Evolutionary conservation across 1,140 invertebrate species (phyloP).

Genomic region (Andrena cerasifolii): DNA sequence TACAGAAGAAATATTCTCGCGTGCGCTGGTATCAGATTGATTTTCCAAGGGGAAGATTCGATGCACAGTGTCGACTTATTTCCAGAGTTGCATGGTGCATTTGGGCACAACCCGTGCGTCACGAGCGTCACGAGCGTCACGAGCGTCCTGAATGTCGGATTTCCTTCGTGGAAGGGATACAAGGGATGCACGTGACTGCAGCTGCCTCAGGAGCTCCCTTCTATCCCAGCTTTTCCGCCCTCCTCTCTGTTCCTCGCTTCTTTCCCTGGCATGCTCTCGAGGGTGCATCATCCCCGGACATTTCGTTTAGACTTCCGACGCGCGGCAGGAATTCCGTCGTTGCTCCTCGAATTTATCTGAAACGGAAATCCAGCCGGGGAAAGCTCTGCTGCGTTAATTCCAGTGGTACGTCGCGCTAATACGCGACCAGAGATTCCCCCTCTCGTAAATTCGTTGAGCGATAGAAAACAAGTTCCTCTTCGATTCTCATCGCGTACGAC

Average conservation of each 20-base stretch:
- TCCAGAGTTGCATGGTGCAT: too few relatives aligned
- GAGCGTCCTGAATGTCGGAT: background rate
- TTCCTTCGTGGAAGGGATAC: constrained; percentile 5
- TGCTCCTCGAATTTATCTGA: constrained; percentile 49
- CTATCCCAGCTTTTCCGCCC: background rate
- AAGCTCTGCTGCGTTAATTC: constrained; percentile 41
- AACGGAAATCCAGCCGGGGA: constrained; percentile 48
- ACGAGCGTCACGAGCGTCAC: too few relatives aligned
- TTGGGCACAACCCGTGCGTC: too few relatives aligned
- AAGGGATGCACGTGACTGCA: constrained; percentile 25
- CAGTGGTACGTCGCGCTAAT: constrained; percentile 28
- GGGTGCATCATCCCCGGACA: constrained; percentile 23
- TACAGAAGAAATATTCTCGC: too few relatives aligned
- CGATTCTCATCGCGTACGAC: too few relatives aligned
- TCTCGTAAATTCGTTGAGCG: too few relatives aligned
- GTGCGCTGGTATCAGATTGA: too few relatives aligned
- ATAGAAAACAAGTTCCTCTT: too few relatives aligned
- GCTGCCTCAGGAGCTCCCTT: background rate
- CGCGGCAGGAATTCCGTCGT: constrained; percentile 42
- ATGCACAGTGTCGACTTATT: too few relatives aligned
- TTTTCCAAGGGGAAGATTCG: too few relatives aligned
- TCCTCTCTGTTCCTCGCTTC: background rate
- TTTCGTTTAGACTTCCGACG: constrained; percentile 53
- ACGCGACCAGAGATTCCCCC: too few relatives aligned
- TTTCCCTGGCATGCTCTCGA: background rate